Base-by-base conservation (phyloP, 2,888 invertebrate species). In the Apocheima hispidaria region DNA sequence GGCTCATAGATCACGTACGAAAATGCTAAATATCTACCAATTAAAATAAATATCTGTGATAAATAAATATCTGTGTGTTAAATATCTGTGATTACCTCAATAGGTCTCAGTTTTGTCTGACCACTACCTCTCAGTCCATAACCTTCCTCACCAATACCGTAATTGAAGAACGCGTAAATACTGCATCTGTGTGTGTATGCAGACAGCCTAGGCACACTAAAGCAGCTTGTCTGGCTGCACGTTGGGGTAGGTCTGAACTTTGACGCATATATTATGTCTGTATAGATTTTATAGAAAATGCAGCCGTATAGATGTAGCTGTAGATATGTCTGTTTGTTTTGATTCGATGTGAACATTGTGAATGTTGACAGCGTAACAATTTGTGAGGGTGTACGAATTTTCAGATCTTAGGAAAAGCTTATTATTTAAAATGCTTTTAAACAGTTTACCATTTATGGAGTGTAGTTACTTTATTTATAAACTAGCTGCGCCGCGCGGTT, bases 151-250 rank as follows among this genome's bases (percentile, higher is more conserved):
- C 61, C 46, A 26, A 82, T 75, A 75, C 74, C 74, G 78, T 80
- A 86, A 87, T 82, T 84, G 84, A 82, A 82, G 75, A 79, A 78
- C 73, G 69, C 79, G 78, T 81, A 83, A 75, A 78, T 75, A 70
- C 60, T 50, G 54, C 18, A 4, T 16, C n/a, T 52, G 65, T 65
- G 70, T 60, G 62, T 30, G 56, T 61, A 40, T 41, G 21, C 40
- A 40, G 16, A 18, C 18, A 46, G 16, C 41, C 72, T 73, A 75
- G 72, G 67, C 79, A 78, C 46, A 57, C 56, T 41, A 36, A 35
- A 14, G 78, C 51, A 20, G 12, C 38, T 36, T 35, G 74, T 75
- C 74, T 70, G 75, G 74, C 70, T 78, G 80, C 78, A 69, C 70
- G 81, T 87, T 87, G 77, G 81, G 87, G 83, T 82, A 86, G 86